Percentiles rank a stretch among this genome's conserved stretches.
Evolutionary conservation across 2,888 invertebrate species (phyloP).

Genomic region (Leptarthrus brevirostris): DNA sequence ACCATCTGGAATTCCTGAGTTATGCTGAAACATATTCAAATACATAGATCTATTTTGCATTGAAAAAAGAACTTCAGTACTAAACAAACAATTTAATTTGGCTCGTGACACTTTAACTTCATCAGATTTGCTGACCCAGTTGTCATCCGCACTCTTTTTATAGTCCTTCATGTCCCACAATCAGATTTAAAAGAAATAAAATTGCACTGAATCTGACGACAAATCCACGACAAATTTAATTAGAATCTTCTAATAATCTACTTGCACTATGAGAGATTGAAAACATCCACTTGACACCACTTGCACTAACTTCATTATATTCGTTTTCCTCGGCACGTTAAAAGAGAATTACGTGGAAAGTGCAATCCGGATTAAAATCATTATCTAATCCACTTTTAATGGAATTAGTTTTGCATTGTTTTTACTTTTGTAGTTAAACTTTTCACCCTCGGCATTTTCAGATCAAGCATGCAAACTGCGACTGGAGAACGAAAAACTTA

Average conservation of each 20-base stretch:
- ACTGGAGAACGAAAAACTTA: slow-evolving; percentile 81
- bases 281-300: not conserved
- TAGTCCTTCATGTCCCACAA: no score
- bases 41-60: no score
- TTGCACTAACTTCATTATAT: not conserved
- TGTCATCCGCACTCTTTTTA: no score
- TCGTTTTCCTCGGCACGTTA: not conserved
- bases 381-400: slow-evolving; percentile 41
- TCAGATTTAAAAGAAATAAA: no score
- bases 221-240: slow-evolving; percentile 41
- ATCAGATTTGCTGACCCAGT: no score
- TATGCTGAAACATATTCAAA: no score
- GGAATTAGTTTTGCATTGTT: slow-evolving; percentile 22
- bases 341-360: slow-evolving; percentile 4
- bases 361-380: slow-evolving; percentile 13
- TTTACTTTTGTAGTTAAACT: slow-evolving; percentile 14
- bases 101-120: no score
- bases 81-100: no score
- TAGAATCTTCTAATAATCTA: slow-evolving; percentile 44
- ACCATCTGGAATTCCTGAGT: no score
- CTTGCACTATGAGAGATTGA: not conserved
- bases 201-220: no score
- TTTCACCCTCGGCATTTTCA: slow-evolving; percentile 48
- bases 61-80: no score
- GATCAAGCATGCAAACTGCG: slow-evolving; percentile 64